Percentiles rank a stretch among this genome's conserved stretches.
phyloP scores from a whole-genome alignment of 2,797 vertebrate species.

The Acipenser oxyrinchus region DNA sequence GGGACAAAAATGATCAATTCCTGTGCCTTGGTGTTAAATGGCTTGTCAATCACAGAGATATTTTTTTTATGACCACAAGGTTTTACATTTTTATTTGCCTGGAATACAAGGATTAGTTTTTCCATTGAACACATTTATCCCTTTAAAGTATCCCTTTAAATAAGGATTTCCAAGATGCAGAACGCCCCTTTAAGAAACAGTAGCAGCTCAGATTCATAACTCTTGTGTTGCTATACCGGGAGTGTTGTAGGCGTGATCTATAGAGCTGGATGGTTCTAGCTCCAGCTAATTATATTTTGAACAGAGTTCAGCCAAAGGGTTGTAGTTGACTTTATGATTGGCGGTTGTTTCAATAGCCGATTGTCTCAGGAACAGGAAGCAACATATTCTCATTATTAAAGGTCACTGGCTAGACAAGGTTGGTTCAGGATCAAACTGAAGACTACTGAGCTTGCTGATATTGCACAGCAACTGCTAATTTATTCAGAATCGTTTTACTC shows the following conservation, averaged over 20 bases:
- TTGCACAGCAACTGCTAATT: constrained; percentile 36
- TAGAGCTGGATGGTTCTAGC: constrained; percentile 42
- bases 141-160: too few relatives aligned
- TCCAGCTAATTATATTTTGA: constrained; percentile 47
- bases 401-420: constrained; percentile 57
- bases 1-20: too few relatives aligned
- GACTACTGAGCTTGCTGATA: constrained; percentile 48
- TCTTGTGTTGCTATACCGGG: too few relatives aligned
- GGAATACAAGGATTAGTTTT: too few relatives aligned
- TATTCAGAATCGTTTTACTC: constrained; percentile 39
- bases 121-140: too few relatives aligned
- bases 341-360: constrained; percentile 58
- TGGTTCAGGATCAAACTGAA: constrained; percentile 51
- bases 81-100: too few relatives aligned
- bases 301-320: constrained; percentile 46
- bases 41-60: too few relatives aligned
- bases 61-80: too few relatives aligned
- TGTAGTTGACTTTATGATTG: constrained; percentile 44
- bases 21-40: too few relatives aligned
- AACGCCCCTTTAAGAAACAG: too few relatives aligned
- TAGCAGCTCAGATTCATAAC: too few relatives aligned
- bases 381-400: constrained; percentile 61
- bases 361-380: constrained; percentile 62
- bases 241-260: constrained; percentile 4
- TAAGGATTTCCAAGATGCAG: too few relatives aligned